phyloP scores from a whole-genome alignment of 2,888 invertebrate genomes.

The Chrysina gloriosa region DNA sequence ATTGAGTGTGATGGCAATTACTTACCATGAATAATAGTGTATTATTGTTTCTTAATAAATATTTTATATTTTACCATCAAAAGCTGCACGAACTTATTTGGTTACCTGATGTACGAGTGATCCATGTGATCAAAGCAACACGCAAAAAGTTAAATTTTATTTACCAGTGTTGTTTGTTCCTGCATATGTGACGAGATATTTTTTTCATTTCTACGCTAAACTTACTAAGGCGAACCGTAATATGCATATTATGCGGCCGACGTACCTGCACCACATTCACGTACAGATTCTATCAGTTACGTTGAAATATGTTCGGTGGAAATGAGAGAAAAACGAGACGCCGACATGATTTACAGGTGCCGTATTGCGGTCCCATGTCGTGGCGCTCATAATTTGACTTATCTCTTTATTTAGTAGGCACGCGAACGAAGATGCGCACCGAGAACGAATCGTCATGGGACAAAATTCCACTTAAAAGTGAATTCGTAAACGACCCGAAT shows the following conservation, averaged over 20 bases:
- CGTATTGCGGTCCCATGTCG: conserved; percentile 60
- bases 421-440: conserved; percentile 47
- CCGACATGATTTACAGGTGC: conserved; percentile 60
- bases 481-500: neutral
- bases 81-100: too few relatives aligned
- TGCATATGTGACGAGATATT: too few relatives aligned
- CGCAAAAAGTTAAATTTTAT: too few relatives aligned
- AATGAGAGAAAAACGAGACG: conserved; percentile 47
- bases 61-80: too few relatives aligned
- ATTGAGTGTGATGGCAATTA: too few relatives aligned
- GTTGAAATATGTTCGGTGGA: conserved; percentile 51
- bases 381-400: conserved; percentile 62
- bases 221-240: too few relatives aligned
- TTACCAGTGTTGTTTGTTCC: too few relatives aligned
- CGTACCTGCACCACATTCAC: conserved; percentile 44
- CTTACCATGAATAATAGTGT: too few relatives aligned
- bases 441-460: neutral
- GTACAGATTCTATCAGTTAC: conserved; percentile 56
- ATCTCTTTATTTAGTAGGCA: conserved; percentile 60
- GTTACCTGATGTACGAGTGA: too few relatives aligned
- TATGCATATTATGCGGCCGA: conserved; percentile 28
- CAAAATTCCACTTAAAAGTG: neutral
- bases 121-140: too few relatives aligned
- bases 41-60: too few relatives aligned
- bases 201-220: too few relatives aligned